phyloP scores from a whole-genome alignment of 2,888 invertebrate species.

The Entomobrya multifasciata region DNA sequence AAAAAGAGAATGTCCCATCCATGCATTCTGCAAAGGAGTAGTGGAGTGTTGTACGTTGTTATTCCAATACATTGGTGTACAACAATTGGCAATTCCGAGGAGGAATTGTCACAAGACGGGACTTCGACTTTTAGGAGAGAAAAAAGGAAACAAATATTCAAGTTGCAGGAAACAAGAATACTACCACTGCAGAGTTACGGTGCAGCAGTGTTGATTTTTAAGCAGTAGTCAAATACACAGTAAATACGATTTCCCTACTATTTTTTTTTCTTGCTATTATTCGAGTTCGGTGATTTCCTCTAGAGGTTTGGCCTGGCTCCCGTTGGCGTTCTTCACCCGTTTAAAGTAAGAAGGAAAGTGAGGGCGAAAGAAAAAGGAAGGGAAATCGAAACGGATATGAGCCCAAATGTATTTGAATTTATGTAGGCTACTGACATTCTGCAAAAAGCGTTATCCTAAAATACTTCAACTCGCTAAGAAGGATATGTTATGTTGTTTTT shows the following conservation, averaged over 20 bases:
- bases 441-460: too few relatives aligned
- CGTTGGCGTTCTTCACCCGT: slow-evolving; percentile 33
- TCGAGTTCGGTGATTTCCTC: slow-evolving; percentile 49
- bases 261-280: neutral
- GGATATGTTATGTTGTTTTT: too few relatives aligned
- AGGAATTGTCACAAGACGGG: slow-evolving; percentile 34
- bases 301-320: slow-evolving; percentile 37
- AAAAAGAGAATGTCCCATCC: neutral
- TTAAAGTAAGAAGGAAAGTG: slow-evolving; percentile 14
- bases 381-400: slow-evolving; percentile 67
- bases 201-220: neutral
- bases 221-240: neutral
- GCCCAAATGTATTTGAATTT: slow-evolving; percentile 58
- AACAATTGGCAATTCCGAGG: slow-evolving; percentile 65
- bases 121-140: neutral
- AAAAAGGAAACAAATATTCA: slow-evolving; percentile 24
- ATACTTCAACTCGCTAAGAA: too few relatives aligned
- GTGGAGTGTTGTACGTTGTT: neutral
- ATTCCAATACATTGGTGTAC: neutral
- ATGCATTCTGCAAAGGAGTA: neutral
- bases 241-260: neutral
- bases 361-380: neutral
- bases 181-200: neutral
- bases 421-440: slow-evolving; percentile 6
- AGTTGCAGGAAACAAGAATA: neutral